Evolutionary conservation across 2,113 vertebrate genomes (phyloP).

Genomic region (Bambusicola thoracicus): DNA sequence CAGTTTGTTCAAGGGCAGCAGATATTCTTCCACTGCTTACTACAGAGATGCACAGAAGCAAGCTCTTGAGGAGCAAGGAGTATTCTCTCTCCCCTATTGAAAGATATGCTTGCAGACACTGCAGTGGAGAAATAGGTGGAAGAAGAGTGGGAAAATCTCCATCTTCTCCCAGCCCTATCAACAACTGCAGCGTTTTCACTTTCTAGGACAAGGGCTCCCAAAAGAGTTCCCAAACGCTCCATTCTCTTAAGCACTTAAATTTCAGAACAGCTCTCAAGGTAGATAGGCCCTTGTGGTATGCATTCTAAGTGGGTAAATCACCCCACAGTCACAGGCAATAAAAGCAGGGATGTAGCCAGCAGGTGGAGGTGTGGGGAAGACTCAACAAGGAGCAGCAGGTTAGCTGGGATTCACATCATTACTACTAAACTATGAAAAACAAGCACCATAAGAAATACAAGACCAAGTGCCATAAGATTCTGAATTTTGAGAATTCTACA

Average conservation of each 20-base stretch:
- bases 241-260: not conserved
- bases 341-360: not conserved
- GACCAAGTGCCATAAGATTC: not conserved
- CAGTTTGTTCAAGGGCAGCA: not conserved
- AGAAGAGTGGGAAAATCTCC: not conserved
- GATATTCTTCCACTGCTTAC: not conserved
- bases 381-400: not conserved
- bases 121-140: not conserved
- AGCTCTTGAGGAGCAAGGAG: not conserved
- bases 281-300: not conserved
- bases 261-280: not conserved
- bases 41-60: not conserved
- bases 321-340: not conserved
- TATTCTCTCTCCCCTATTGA: not conserved
- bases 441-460: not conserved
- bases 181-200: not conserved
- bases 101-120: not conserved
- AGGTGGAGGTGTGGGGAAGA: constrained; percentile 3
- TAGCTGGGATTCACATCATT: not conserved
- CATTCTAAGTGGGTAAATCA: not conserved
- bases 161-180: not conserved
- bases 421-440: not conserved
- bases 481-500: not conserved
- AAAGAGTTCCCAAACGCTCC: not conserved
- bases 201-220: not conserved